Evolutionary conservation across 1,140 invertebrate species (phyloP).

Genomic region (Drosophila kohkoa): DNA sequence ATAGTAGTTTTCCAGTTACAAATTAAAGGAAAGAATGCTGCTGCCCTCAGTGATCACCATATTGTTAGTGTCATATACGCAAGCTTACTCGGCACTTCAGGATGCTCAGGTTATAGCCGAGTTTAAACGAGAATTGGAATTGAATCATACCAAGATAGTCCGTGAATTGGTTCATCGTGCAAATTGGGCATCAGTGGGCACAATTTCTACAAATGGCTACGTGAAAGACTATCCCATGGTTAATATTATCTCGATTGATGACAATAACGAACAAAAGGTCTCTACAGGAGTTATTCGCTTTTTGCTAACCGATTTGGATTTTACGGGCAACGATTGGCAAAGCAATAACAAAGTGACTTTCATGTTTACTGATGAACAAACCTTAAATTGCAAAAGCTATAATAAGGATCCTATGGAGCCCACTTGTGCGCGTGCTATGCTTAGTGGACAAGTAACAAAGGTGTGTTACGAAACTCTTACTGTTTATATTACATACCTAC

Average conservation of each 20-base stretch:
- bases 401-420: conserved; percentile 92
- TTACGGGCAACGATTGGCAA: conserved; percentile 89
- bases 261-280: conserved; percentile 87
- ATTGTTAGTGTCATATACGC: conserved; percentile 5
- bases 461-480: conserved; percentile 82
- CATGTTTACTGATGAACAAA: conserved; percentile 89
- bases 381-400: conserved; percentile 87
- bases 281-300: conserved; percentile 92
- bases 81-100: conserved; percentile 57
- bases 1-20: not conserved
- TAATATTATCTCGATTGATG: conserved; percentile 90
- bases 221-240: conserved; percentile 90
- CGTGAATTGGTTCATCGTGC: conserved; percentile 85
- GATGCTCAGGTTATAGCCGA: conserved; percentile 62
- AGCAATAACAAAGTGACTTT: conserved; percentile 88
- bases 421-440: conserved; percentile 90
- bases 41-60: conserved; percentile 41
- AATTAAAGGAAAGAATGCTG: conserved; percentile 32
- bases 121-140: conserved; percentile 32
- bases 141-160: conserved; percentile 84
- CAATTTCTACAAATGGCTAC: conserved; percentile 88
- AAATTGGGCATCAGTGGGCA: conserved; percentile 91
- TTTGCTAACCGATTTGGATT: conserved; percentile 91
- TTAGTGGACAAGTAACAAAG: conserved; percentile 89
- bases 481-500: not conserved